A percentile compares a stretch with the other conserved stretches of the same genome.
Conservation (phyloP, 1,140 invertebrate genomes). For the Hypsibius dujardini region DNA sequence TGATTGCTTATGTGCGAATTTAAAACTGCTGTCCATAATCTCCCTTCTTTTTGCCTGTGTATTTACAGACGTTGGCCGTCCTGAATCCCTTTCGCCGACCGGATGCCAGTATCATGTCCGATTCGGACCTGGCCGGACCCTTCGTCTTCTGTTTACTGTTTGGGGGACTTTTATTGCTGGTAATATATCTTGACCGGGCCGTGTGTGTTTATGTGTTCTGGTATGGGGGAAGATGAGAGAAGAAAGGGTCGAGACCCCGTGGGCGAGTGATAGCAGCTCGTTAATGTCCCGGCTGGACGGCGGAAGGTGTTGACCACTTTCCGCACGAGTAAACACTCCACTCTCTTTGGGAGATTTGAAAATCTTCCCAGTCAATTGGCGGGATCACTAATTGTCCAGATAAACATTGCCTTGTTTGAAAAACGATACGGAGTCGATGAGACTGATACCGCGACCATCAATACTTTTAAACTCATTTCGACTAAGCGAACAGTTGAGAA, state of each 20-base stretch:
- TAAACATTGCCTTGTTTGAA: too few relatives aligned
- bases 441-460: too few relatives aligned
- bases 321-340: conserved; percentile 33
- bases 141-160: conserved; percentile 76
- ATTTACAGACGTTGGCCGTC: conserved; percentile 56
- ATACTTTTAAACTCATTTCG: too few relatives aligned
- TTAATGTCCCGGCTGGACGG: not conserved
- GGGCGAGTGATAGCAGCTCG: not conserved
- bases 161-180: conserved; percentile 49
- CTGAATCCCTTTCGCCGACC: conserved; percentile 64
- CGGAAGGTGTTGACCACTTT: conserved; percentile 42
- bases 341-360: too few relatives aligned
- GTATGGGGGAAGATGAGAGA: conserved; percentile 23
- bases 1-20: too few relatives aligned
- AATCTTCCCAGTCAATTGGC: too few relatives aligned
- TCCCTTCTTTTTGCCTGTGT: conserved; percentile 20
- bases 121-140: conserved; percentile 83
- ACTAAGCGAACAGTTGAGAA: too few relatives aligned
- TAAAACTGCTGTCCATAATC: too few relatives aligned
- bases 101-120: conserved; percentile 58
- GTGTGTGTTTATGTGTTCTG: too few relatives aligned
- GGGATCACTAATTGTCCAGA: too few relatives aligned
- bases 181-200: conserved; percentile 21
- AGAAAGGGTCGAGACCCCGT: conserved; percentile 22
- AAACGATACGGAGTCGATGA: too few relatives aligned